phyloP scores from a whole-genome alignment of 2,888 invertebrate species.

The Aphodius granarius region DNA sequence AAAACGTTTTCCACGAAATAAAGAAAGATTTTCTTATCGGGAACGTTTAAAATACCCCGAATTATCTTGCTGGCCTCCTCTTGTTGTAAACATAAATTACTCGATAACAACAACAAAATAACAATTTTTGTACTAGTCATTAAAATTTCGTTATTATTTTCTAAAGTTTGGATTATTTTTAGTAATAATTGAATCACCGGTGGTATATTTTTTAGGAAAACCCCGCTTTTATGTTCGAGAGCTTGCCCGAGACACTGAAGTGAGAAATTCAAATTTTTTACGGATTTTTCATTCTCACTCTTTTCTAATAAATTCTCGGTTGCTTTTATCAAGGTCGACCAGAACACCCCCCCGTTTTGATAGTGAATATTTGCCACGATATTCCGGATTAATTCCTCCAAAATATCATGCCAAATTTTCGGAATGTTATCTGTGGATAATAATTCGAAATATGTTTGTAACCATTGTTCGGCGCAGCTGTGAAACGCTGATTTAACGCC shows the following conservation, averaged over 20 bases:
- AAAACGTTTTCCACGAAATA: conserved; percentile 68
- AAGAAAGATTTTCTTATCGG: conserved; percentile 61
- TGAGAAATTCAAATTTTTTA: conserved; percentile 51
- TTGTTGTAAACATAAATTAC: conserved; percentile 68
- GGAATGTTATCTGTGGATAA: conserved; percentile 59
- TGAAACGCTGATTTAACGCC: conserved; percentile 86
- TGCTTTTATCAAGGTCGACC: conserved; percentile 59
- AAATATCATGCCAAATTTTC: conserved; percentile 64
- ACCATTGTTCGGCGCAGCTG: conserved; percentile 73
- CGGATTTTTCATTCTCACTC: conserved; percentile 20
- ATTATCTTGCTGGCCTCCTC: conserved; percentile 72
- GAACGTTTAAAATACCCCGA: conserved; percentile 62
- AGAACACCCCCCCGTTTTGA: conserved; percentile 67
- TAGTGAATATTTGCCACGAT: conserved; percentile 62
- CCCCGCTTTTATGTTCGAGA: conserved; percentile 66
- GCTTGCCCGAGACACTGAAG: conserved; percentile 63
- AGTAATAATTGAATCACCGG: conserved; percentile 62
- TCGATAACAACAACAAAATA: conserved; percentile 62
- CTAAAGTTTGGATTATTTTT: conserved; percentile 54
- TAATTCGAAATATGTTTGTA: conserved; percentile 68
- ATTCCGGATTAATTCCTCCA: conserved; percentile 66
- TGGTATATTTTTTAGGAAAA: conserved; percentile 62
- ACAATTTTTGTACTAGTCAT: conserved; percentile 60
- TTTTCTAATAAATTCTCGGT: conserved; percentile 43
- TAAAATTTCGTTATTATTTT: conserved; percentile 56